Conservation (phyloP, 2,888 invertebrate genomes). For the Mallateleia sp. region DNA sequence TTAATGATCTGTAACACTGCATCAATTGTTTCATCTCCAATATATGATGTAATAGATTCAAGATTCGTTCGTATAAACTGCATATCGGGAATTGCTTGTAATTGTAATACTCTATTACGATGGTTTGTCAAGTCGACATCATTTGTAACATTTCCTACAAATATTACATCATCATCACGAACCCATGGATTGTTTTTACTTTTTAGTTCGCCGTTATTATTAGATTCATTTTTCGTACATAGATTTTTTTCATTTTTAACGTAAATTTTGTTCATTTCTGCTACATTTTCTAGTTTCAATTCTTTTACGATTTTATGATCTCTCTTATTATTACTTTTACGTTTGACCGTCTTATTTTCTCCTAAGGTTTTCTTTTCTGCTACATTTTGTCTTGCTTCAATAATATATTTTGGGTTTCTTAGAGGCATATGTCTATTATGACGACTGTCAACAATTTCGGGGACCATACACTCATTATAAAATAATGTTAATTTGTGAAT, state of each 20-base stretch:
- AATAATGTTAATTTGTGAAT: neutral
- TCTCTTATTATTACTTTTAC: neutral
- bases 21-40: constrained; percentile 1
- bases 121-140: neutral
- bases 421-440: constrained; percentile 12
- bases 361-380: neutral
- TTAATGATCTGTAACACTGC: constrained; percentile 12
- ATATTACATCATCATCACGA: neutral
- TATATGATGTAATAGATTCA: neutral
- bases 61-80: neutral
- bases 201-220: neutral
- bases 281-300: neutral
- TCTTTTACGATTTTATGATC: neutral
- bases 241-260: neutral
- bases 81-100: neutral
- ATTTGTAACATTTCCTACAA: neutral
- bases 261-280: neutral
- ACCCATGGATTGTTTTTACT: neutral
- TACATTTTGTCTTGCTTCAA: neutral
- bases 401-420: neutral
- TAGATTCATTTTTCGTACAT: neutral
- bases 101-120: neutral
- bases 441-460: constrained; percentile 29
- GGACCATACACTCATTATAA: constrained; percentile 26
- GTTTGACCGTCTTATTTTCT: neutral